phyloP scores from a whole-genome alignment of 2,113 vertebrate genomes.

The Pavo muticus region DNA sequence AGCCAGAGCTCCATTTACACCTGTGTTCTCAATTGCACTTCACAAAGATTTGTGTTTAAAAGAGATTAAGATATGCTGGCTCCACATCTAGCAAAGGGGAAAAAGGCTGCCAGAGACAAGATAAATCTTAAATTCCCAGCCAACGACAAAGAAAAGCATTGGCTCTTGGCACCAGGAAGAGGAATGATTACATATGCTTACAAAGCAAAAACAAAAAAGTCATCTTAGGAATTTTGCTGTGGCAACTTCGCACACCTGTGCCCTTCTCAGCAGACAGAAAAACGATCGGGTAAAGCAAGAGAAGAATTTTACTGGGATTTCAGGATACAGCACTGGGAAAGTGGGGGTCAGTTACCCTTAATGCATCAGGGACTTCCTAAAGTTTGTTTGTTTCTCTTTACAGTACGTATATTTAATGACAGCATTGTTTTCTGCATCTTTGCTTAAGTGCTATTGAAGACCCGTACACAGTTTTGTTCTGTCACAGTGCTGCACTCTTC shows the following conservation, averaged over 20 bases:
- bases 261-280: neutral
- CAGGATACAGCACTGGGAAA: neutral
- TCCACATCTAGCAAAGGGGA: neutral
- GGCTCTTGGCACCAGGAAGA: neutral
- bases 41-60: neutral
- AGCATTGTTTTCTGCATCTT: neutral
- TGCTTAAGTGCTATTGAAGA: neutral
- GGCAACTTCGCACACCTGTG: neutral
- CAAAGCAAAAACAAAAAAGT: neutral
- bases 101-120: neutral
- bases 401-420: neutral
- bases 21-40: slow-evolving; percentile 2
- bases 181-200: neutral
- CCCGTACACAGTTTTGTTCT: neutral
- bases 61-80: neutral
- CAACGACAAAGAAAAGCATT: neutral
- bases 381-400: neutral
- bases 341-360: rapidly evolving
- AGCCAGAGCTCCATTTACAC: slow-evolving; percentile 9
- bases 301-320: neutral
- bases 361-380: neutral
- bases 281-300: neutral
- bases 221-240: neutral
- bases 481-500: neutral
- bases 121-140: neutral